Evolutionary conservation across 2,888 invertebrate species (phyloP), one percentile per base, ranked within the genome.

Genomic region (Apocheima hispidaria): DNA sequence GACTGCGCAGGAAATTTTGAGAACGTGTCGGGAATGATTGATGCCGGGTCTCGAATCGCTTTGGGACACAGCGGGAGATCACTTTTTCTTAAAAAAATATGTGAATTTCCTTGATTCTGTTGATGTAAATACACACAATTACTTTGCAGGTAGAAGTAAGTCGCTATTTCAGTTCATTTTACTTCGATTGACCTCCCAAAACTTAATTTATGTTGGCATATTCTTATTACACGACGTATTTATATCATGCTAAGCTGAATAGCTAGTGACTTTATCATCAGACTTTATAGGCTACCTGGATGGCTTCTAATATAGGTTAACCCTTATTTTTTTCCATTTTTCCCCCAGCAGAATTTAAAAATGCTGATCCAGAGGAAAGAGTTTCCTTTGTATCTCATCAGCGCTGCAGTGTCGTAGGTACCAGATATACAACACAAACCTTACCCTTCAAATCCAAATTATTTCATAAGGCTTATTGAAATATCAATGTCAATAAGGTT

Each of bases 11-110:
- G 50, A 51, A 55, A 55, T 44, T 60, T 59, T 20, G 16, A 54
- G 33, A 35, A 60, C 53, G 60, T 54, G 60, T 54, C 53, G 41
- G 48, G 48, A 35, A 49, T 49, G 60, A 60, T 60, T 49, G 53
- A 60, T 60, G 52, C 20, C 18, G 35, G 20, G 36, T 9, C 52
- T 16, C 23, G n/a, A n/a, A 35, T 30, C 30, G n/a, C n/a, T n/a
- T 26, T 14, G 23, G 38, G 46, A 35, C 59, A 48, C 49, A 49
- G 48, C 18, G 16, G 21, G 26, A 21, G 1, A 14, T 14, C 46
- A 55, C 26, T 10, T 33, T 49, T 56, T 43, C 30, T 9, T 12
- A 6, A 35, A 26, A 16, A 38, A 36, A 26, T 26, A 2, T 16
- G 36, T 33, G 16, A 16, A 21, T 44, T 35, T 44, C 12, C 5